Conservation (phyloP, 2,113 vertebrate species). For the Chlorocebus sabaeus region DNA sequence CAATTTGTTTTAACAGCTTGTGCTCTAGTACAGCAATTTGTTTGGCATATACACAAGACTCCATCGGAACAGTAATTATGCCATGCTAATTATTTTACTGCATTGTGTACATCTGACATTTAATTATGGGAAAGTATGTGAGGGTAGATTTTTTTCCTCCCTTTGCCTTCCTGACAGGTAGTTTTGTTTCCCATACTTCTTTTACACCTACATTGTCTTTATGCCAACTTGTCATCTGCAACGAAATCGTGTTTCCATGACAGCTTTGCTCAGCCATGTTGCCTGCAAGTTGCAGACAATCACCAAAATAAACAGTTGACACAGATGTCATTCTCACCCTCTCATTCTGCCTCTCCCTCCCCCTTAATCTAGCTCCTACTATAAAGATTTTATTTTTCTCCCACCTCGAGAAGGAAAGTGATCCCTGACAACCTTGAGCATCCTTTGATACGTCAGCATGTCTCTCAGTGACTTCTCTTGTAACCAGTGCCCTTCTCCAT, state of each 20-base stretch:
- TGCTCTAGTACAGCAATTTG: slow-evolving; percentile 83
- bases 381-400: not conserved
- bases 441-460: slow-evolving; percentile 44
- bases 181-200: slow-evolving; percentile 59
- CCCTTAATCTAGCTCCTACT: not conserved
- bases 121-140: slow-evolving; percentile 80
- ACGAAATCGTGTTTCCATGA: slow-evolving; percentile 68
- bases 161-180: slow-evolving; percentile 72
- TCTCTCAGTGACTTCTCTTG: slow-evolving; percentile 58
- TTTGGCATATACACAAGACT: slow-evolving; percentile 83
- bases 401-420: slow-evolving; percentile 10
- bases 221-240: slow-evolving; percentile 70
- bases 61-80: slow-evolving; percentile 83
- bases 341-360: slow-evolving; percentile 37
- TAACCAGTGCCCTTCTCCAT: slow-evolving; percentile 81
- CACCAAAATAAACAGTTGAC: slow-evolving; percentile 78
- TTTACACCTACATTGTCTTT: slow-evolving; percentile 75
- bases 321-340: slow-evolving; percentile 49
- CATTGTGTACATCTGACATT: slow-evolving; percentile 84
- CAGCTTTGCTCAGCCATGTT: slow-evolving; percentile 73
- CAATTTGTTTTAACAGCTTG: slow-evolving; percentile 87
- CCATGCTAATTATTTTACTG: slow-evolving; percentile 84
- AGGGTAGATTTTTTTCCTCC: slow-evolving; percentile 56
- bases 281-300: slow-evolving; percentile 70
- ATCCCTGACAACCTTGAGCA: slow-evolving; percentile 57